Conservation (phyloP, 1,140 invertebrate species). For the Holcopasites calliopsidis region DNA sequence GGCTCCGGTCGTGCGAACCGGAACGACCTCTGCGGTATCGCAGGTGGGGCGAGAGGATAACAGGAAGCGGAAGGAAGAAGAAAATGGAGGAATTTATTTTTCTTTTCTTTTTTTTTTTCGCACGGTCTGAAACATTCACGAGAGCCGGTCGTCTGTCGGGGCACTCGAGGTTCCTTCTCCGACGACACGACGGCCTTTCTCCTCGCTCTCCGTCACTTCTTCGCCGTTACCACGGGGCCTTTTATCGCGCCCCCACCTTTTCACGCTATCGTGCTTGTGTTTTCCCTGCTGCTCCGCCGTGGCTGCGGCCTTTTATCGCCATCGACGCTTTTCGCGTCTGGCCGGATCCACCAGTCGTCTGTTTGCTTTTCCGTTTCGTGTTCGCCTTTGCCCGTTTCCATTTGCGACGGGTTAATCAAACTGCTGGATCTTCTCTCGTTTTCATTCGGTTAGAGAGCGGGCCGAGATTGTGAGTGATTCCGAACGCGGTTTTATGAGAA, state of each 20-base stretch:
- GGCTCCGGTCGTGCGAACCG: conserved; percentile 12
- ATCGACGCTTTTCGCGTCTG: conserved; percentile 55
- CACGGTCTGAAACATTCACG: conserved; percentile 65
- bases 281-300: conserved; percentile 2
- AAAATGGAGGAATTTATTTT: conserved; percentile 45
- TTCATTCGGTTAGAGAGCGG: background rate
- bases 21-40: conserved; percentile 3
- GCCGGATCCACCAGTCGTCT: background rate
- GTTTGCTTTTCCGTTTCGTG: background rate
- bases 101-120: too few species aligned
- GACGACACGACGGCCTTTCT: conserved; percentile 3
- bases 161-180: conserved; percentile 25
- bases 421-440: conserved; percentile 65
- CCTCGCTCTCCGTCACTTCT: conserved; percentile 12
- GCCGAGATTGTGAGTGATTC: background rate
- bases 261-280: conserved; percentile 25
- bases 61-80: background rate
- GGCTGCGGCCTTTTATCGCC: conserved; percentile 44
- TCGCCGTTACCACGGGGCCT: conserved; percentile 10
- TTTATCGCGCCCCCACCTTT: conserved; percentile 36
- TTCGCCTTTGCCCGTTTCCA: conserved; percentile 39
- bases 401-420: conserved; percentile 62
- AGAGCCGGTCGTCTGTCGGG: conserved; percentile 33
- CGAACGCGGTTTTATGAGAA: background rate
- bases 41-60: background rate